Evolutionary conservation across 1,140 invertebrate species (phyloP), one percentile per base, ranked within the genome.

Genomic region (Ladona fulva): DNA sequence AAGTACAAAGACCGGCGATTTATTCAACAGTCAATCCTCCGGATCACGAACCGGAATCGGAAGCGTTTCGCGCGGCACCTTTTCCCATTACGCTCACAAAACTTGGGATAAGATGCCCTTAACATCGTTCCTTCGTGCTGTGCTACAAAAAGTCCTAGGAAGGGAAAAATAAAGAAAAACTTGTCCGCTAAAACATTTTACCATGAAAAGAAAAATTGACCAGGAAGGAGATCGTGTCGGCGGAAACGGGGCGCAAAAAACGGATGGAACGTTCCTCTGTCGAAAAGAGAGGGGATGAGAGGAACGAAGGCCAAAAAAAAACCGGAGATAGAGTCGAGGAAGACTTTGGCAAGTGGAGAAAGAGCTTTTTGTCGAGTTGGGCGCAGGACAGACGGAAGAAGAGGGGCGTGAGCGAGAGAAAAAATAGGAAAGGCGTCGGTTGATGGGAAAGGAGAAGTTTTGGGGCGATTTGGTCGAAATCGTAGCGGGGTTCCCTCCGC

Each of bases 131-230:
- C 52, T 22, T 66, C 1, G n/a, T n/a, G n/a, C n/a, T n/a, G n/a
- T n/a, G n/a, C n/a, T n/a, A 66, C 52, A 66, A 66, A 66, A 12
- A 37, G 29, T n/a, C n/a, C n/a, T n/a, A n/a, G n/a, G n/a, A n/a
- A 37, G 29, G 29, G 29, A 8, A 37, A 37, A 37, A 37, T 37
- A 37, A 37, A 37, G 29, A 37, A 8, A 37, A 37, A 37, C 29
- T 66, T 66, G 16, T 66, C 52, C 52, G 52, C 16, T 66, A 66
- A 66, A 66, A 66, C 52, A 66, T 66, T 66, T 66, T 66, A 66
- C 52, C n/a, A 12, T 19, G 52, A 66, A 22, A 66, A 22, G 52
- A 66, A 66, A 66, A 66, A 66, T 19, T 66, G 16, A 22, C 52
- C 52, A 5, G 52, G n/a, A 66, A 16, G 52, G 52, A 66, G 52